Evolutionary conservation across 2,113 vertebrate species (phyloP), one percentile per base, ranked within the genome.

Genomic region (Machaerirhynchus nigripectus): DNA sequence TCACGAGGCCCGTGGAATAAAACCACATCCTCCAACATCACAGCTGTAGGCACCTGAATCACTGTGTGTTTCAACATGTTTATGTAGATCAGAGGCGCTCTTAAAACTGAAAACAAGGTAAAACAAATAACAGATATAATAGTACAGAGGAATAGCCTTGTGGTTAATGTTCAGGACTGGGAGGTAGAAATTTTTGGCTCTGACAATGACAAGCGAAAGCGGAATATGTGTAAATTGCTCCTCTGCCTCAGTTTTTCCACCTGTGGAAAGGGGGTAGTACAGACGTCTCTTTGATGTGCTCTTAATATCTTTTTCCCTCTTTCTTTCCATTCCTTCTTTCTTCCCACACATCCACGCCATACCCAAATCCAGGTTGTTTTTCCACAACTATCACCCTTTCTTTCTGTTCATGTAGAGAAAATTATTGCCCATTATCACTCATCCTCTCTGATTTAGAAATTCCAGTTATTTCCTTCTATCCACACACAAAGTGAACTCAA

Each of bases 11-110:
- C 97, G 31, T 67, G 98, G 97, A 13, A 97, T 97, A 87, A 98
- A 98, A 64, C 94, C 97, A 70, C 98, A 98, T 33, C 98, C 98
- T 85, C 98, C 98, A 78, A 96, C 93, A 5, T 95, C 97, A 69
- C 98, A 98, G 97, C 97, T 98, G 93, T 98, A 97, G 52, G 98
- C 97, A 13, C 97, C 97, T n/a, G 97, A 98, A 95, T 98, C 98
- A 40, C 96, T 94, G 79, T 98, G 98, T 56, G 98, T 98, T 92
- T 98, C 98, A 64, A 98, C 98, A 95, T 97, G 98, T 89, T 98
- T 98, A 57, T 98, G 96, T 57, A 98, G 97, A 96, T 98, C 98
- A 13, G 94, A 98, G 78, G 96, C 70, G 4, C 98, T 98, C 95
- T 98, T 98, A 91, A 98, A 98, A 70, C 98, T 98, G 85, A 67